A percentile compares a stretch with the other conserved stretches of the same genome.
These are phyloP conservation scores for Platichthys stellatus DNA, from an alignment of 2,113 vertebrate genomes.

Conservation along the genomic window DNA sequence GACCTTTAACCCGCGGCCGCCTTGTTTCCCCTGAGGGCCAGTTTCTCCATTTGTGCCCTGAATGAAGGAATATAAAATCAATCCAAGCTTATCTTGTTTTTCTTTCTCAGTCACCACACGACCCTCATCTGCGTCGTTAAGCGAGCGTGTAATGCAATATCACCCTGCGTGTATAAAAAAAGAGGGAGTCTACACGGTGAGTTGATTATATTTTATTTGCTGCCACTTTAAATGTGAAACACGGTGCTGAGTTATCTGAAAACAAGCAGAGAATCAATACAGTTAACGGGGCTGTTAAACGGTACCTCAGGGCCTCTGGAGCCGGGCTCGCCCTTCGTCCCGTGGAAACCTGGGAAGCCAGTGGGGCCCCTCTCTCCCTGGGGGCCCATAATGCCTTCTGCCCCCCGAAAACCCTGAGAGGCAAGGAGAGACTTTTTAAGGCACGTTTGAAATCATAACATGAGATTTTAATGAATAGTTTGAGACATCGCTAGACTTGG, in stretches of 20 bases:
- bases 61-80: slow-evolving; percentile 49
- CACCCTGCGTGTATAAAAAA: not conserved
- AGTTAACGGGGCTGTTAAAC: not conserved
- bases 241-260: not conserved
- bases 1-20: slow-evolving; percentile 86
- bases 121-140: not conserved
- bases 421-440: slow-evolving; percentile 5
- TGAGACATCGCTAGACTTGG: too few relatives aligned
- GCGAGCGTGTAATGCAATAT: slow-evolving; percentile 6
- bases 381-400: slow-evolving; percentile 78
- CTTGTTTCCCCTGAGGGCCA: slow-evolving; percentile 82
- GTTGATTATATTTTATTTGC: not conserved
- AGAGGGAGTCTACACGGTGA: not conserved
- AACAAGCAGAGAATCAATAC: not conserved
- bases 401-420: slow-evolving; percentile 83
- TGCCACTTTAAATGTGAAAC: not conserved
- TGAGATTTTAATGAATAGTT: too few relatives aligned
- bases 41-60: slow-evolving; percentile 87
- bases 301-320: slow-evolving; percentile 80
- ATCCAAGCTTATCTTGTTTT: slow-evolving; percentile 1
- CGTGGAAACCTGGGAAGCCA: slow-evolving; percentile 84
- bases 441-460: not conserved
- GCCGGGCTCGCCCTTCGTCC: slow-evolving; percentile 80
- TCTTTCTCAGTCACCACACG: not conserved
- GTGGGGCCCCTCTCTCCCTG: slow-evolving; percentile 82